Base-by-base conservation (phyloP, 2,888 invertebrate species). In the Diarsia dahlii region DNA sequence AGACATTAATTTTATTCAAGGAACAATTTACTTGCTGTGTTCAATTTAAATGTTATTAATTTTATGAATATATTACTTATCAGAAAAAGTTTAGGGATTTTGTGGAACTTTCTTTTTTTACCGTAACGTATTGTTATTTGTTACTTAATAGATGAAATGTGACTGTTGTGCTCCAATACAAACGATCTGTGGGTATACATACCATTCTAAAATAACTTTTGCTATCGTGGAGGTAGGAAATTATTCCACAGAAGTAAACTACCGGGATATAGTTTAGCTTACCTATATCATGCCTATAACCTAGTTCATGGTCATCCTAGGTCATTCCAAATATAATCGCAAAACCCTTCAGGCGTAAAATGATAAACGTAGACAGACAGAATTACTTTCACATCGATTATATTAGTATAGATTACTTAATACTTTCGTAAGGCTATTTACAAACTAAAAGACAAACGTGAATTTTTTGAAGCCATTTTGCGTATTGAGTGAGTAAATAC, bases 21-120 rank as follows among this genome's bases (percentile, higher is more conserved):
- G 66, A 68, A 74, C 65, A 75, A 65, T 74, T 85, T 78, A 71
- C 70, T 78, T 12, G 63, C 76, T 80, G 76, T 82, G 79, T 79
- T 86, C 82, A 79, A 79, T 85, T 82, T 79, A 56, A 76, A 84
- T 71, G 84, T 82, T 73, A 83, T 80, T 80, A 80, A 62, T 81
- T 68, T 77, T 81, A 81, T 72, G 84, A 79, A 86, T 79, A 81
- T 67, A 63, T 79, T 74, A 79, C 10, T 18, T n/a, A n/a, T 28
- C 34, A 39, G 1, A 20, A 60, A 46, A 12, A 5, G 2, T n/a
- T 73, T 73, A 18, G 23, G 23, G 34, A 45, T 1, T n/a, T 63
- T 20, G 23, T 63, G 12, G 2, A n/a, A 63, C 45, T 45, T 63
- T 63, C 13, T 45, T 23, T 45, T 28, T 45, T 45, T 12, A 34